Conservation (phyloP, 2,113 vertebrate genomes). For the Paraplagusia blochii region DNA sequence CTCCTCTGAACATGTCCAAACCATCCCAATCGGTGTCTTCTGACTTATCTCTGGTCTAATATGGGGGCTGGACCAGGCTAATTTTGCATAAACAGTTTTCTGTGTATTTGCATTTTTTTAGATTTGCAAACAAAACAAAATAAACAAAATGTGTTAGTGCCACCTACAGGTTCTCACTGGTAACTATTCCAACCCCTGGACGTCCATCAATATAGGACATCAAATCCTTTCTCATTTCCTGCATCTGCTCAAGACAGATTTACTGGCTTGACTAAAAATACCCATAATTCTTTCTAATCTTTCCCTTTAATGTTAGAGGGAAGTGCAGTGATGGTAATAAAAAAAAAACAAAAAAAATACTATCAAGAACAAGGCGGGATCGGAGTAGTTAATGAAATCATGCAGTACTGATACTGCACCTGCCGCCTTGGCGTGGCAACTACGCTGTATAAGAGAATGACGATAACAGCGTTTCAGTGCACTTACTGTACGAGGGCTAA, state of each 20-base stretch:
- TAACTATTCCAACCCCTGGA: no score
- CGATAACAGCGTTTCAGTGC: conserved; percentile 43
- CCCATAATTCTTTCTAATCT: conserved; percentile 72
- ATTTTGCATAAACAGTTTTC: no score
- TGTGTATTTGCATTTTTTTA: no score
- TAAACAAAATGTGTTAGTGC: no score
- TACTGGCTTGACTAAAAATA: conserved; percentile 65
- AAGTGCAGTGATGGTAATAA: conserved; percentile 43
- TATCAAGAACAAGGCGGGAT: conserved; percentile 58
- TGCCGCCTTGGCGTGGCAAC: conserved; percentile 31
- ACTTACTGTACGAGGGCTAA: conserved; percentile 42
- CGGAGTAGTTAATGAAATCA: conserved; percentile 69
- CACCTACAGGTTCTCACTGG: no score
- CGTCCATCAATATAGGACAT: no score
- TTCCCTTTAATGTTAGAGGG: conserved; percentile 69
- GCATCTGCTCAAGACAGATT: conserved; percentile 62
- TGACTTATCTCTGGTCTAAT: no score
- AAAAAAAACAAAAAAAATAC: conserved; percentile 52
- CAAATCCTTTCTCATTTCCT: no score
- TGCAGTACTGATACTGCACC: conserved; percentile 13
- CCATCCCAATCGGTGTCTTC: no score
- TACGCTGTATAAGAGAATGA: conserved; percentile 44
- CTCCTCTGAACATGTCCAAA: no score
- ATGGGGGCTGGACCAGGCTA: no score
- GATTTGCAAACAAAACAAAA: no score